Conservation (phyloP, 1,140 invertebrate species). For the Sipha flava region DNA sequence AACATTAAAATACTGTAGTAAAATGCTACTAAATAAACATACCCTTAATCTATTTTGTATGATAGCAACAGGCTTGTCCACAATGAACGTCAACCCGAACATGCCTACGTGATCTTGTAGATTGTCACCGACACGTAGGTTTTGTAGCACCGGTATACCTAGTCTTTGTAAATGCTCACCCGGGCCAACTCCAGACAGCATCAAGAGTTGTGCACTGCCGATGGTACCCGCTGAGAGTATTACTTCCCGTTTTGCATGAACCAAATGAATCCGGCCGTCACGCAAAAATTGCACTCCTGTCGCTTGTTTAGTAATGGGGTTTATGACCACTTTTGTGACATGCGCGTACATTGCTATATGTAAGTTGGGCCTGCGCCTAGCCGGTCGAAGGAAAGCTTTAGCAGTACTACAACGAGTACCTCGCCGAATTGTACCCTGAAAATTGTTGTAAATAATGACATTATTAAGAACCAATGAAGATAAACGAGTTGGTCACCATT, state of each 20-base stretch:
- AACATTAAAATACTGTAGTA: no score
- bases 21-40: no score
- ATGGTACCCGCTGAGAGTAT: conserved; percentile 72
- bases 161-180: conserved; percentile 59
- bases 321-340: conserved; percentile 61
- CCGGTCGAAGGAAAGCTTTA: conserved; percentile 76
- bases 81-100: conserved; percentile 68
- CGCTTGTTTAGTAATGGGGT: conserved; percentile 60
- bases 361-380: conserved; percentile 65
- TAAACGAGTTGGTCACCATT: no score
- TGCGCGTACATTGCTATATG: conserved; percentile 69
- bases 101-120: conserved; percentile 75
- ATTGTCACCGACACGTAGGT: conserved; percentile 60
- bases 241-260: conserved; percentile 64
- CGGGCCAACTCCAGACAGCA: conserved; percentile 81
- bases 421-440: conserved; percentile 66
- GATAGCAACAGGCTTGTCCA: conserved; percentile 66
- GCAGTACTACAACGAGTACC: conserved; percentile 82
- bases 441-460: not conserved
- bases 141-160: conserved; percentile 60
- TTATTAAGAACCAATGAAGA: no score
- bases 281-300: conserved; percentile 66
- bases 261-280: conserved; percentile 54
- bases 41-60: conserved; percentile 51
- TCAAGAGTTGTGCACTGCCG: conserved; percentile 70